Conservation (phyloP, 2,888 invertebrate genomes). For the Cataglyphis albicans region DNA sequence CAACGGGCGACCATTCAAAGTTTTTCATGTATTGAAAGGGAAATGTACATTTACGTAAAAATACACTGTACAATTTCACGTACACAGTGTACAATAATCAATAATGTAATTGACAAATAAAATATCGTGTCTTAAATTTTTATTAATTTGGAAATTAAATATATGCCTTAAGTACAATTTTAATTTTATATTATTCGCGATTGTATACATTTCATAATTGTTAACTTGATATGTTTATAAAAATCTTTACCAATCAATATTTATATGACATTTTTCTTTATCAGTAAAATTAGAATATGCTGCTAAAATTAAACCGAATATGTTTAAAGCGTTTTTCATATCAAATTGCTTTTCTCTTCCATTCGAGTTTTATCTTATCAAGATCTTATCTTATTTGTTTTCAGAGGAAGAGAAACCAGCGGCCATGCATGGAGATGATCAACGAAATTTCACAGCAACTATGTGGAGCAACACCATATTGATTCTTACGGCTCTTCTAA, state of each 20-base stretch:
- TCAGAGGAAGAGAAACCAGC: conserved; percentile 81
- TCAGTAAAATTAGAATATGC: not conserved
- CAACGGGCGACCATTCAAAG: not conserved
- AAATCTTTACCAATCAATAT: not conserved
- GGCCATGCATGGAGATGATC: conserved; percentile 79
- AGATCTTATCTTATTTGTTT: conserved; percentile 48
- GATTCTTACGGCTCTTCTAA: conserved; percentile 61
- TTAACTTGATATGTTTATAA: not conserved
- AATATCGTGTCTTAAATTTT: not conserved
- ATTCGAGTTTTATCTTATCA: not conserved
- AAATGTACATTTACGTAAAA: not conserved
- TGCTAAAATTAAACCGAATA: not conserved
- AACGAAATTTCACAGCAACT: conserved; percentile 70
- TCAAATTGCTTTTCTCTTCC: not conserved
- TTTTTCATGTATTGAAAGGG: not conserved
- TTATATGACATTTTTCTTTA: not conserved
- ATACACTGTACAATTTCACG: not conserved
- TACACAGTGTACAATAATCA: not conserved
- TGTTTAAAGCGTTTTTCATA: not conserved
- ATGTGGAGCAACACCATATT: conserved; percentile 68
- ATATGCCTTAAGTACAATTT: not conserved
- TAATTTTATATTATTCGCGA: not conserved
- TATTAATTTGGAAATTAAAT: not conserved
- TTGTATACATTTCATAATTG: not conserved
- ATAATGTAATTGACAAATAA: not conserved